Conservation (phyloP, 2,113 vertebrate species). For the Dendrocopos noguchii region DNA sequence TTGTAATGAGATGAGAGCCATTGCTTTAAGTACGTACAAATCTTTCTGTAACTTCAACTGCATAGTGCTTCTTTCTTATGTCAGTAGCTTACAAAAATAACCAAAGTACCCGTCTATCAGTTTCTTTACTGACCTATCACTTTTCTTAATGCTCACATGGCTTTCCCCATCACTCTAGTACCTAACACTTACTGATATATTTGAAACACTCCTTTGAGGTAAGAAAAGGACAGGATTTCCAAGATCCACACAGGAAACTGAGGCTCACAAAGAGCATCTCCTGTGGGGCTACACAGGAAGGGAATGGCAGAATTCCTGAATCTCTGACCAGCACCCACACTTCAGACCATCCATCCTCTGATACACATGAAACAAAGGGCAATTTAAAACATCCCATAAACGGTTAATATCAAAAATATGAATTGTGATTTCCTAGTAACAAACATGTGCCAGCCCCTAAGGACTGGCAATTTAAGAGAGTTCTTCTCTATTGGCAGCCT, state of each 20-base stretch:
- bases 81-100: constrained; percentile 51
- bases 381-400: background rate
- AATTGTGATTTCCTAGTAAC: background rate
- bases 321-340: background rate
- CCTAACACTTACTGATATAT: background rate
- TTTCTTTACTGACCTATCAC: background rate
- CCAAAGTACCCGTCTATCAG: constrained; percentile 20
- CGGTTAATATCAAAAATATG: background rate
- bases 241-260: background rate
- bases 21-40: constrained; percentile 66
- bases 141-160: background rate
- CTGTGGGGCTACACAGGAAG: background rate
- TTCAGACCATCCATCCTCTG: background rate
- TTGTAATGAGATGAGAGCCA: constrained; percentile 71
- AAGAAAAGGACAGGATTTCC: background rate
- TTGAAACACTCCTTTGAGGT: background rate
- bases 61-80: constrained; percentile 46
- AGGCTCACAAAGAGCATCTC: background rate
- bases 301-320: background rate
- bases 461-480: background rate
- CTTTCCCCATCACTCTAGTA: background rate
- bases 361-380: background rate
- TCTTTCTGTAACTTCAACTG: constrained; percentile 57
- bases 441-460: background rate
- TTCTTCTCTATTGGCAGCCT: background rate